phyloP scores from a whole-genome alignment of 2,888 invertebrate genomes.

The Andricus quercusramuli region DNA sequence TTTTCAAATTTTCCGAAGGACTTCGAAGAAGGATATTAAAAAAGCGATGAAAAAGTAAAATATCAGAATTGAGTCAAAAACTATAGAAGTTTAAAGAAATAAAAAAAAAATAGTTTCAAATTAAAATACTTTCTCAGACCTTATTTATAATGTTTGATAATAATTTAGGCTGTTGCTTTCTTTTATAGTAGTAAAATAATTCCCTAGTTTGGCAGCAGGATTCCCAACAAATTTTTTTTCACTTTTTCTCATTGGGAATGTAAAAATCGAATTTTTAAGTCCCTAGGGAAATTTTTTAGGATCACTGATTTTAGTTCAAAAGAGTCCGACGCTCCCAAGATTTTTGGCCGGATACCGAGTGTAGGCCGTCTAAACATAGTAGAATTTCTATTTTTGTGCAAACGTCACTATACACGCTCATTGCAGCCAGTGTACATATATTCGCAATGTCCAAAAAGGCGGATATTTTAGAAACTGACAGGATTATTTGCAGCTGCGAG shows the following conservation, averaged over 20 bases:
- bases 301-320: slow-evolving; percentile 17
- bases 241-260: neutral
- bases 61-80: too few relatives aligned
- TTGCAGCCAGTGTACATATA: slow-evolving; percentile 54
- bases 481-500: slow-evolving; percentile 63
- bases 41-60: too few relatives aligned
- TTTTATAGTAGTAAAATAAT: too few relatives aligned
- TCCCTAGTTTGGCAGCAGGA: too few relatives aligned
- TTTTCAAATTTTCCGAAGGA: too few relatives aligned
- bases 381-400: slow-evolving; percentile 73
- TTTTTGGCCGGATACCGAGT: slow-evolving; percentile 76
- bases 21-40: too few relatives aligned
- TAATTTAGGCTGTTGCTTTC: too few relatives aligned
- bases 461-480: slow-evolving; percentile 70
- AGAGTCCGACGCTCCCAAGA: slow-evolving; percentile 68
- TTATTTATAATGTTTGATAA: too few relatives aligned
- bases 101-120: too few relatives aligned
- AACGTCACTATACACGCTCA: slow-evolving; percentile 63
- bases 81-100: too few relatives aligned
- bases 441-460: slow-evolving; percentile 62
- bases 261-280: neutral
- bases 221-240: too few relatives aligned
- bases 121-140: too few relatives aligned
- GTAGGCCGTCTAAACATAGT: slow-evolving; percentile 76
- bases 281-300: neutral